Evolutionary conservation across 1,140 invertebrate species (phyloP).

Genomic region (Harlomillsia oculata): DNA sequence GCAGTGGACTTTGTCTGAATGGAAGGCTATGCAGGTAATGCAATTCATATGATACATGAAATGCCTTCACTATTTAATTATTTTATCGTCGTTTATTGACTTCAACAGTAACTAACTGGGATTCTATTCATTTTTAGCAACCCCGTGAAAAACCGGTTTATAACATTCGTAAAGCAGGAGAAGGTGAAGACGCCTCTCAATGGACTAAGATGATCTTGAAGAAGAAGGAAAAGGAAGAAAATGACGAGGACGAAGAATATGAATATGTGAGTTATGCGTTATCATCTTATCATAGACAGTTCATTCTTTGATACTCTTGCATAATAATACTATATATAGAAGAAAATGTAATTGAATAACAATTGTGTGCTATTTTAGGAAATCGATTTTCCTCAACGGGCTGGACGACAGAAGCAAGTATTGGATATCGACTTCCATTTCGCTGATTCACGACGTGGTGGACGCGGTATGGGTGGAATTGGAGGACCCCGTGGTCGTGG

Average conservation of each 20-base stretch:
- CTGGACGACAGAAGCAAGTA: constrained; percentile 74
- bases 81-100: neutral
- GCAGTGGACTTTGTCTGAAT: constrained; percentile 72
- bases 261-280: constrained; percentile 42
- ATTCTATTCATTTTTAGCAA: constrained; percentile 33
- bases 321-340: neutral
- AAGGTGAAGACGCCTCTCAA: constrained; percentile 78
- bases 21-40: constrained; percentile 62
- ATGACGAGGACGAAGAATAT: constrained; percentile 49
- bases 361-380: constrained; percentile 34
- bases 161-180: constrained; percentile 81
- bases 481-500: constrained; percentile 48
- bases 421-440: constrained; percentile 84
- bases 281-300: constrained; percentile 1
- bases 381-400: constrained; percentile 69
- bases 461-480: constrained; percentile 51
- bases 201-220: constrained; percentile 86
- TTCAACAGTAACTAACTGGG: neutral
- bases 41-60: neutral
- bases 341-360: neutral
- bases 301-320: neutral
- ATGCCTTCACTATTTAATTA: neutral
- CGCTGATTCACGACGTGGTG: constrained; percentile 63
- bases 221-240: constrained; percentile 65
- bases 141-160: constrained; percentile 68